Evolutionary conservation across 2,888 invertebrate species (phyloP), one percentile per base, ranked within the genome.

Genomic region (Mycalesis mineus): DNA sequence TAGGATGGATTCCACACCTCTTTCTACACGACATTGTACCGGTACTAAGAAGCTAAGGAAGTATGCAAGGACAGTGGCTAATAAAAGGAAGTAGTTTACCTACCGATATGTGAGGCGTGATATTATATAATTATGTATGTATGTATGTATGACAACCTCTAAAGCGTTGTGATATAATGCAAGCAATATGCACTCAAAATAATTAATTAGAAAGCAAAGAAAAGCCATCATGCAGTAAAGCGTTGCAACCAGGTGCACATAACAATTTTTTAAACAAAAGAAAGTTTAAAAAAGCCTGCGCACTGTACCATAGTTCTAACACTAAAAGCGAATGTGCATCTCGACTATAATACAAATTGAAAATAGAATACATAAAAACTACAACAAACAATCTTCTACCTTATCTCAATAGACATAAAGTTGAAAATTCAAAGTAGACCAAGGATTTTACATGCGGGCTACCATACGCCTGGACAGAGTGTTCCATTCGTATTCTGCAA

Each of bases 401-500:
- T 15, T 57, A 57, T 29, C 4, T 0, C 28, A 3, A 22, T 15
- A 9, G 5, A 8, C 1, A 44, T 59, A 57, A 44, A 29, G 59
- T 52, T 51, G n/a, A 53, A 45, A 52, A 39, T 58, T 17, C 13
- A 42, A 41, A 17, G 28, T 42, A 14, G 28, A 15, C 4, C n/a
- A 33, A 15, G 28, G 41, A 39, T 36, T 47, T 40, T 59, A 54
- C 41, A 57, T 63, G 56, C 55, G 45, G 53, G 57, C 59, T 55
- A 45, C 57, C 57, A 51, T 59, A 57, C 61, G 59, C 57, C 54
- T 51, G 58, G 54, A 58, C 60, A 53, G 51, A 44, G 57, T 58
- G 54, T 61, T 59, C 58, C 63, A 67, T 70, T 68, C 60, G 66
- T 68, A 70, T 70, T 70, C 68, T 63, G 50, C 62, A 59, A 63